Evolutionary conservation across 2,113 vertebrate genomes (phyloP), one percentile per base, ranked within the genome.

Genomic region (Hepsetus odoe): DNA sequence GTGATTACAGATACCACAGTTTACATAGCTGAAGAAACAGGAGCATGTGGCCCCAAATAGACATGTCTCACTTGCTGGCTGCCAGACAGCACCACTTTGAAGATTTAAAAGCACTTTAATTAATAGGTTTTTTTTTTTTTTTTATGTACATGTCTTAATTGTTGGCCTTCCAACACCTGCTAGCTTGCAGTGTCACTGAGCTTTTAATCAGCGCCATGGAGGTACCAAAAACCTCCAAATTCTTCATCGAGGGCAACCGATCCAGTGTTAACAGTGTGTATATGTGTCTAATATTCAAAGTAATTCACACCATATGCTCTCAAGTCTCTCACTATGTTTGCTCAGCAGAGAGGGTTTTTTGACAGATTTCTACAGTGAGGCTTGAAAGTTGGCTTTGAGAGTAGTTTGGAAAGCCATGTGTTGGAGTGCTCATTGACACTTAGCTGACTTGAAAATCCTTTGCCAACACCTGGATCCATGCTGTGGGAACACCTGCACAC

Each of bases 1-100:
- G 87, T 93, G 92, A 93, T 93, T 93, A 92, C 91, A 89, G 88
- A 91, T 87, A 88, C 91, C 91, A 86, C 90, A 93, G 91, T 93
- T 91, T 92, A 92, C 91, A 91, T 90, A 90, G 91, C 90, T 89
- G 88, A 80, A 90, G 91, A 91, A 92, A 93, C 92, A 85, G 92
- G 90, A 93, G 92, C 91, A 90, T 91, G 88, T 91, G 90, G 88
- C 84, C 86, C 87, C 82, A 86, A 88, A 89, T 62, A 79, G 83
- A 83, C 85, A 74, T 67, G 87, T 85, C 86, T 81, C 90, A 89
- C 89, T 91, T 89, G 87, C 90, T 86, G 88, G 89, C 87, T 88
- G 88, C 84, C 70, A 79, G 82, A 84, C 79, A 53, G 85, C 89
- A 88, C 68, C 40, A 76, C 91, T 92, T 92, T 93, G 91, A 92